Evolutionary conservation across 2,113 vertebrate species (phyloP).

Genomic region (Silurus asotus): DNA sequence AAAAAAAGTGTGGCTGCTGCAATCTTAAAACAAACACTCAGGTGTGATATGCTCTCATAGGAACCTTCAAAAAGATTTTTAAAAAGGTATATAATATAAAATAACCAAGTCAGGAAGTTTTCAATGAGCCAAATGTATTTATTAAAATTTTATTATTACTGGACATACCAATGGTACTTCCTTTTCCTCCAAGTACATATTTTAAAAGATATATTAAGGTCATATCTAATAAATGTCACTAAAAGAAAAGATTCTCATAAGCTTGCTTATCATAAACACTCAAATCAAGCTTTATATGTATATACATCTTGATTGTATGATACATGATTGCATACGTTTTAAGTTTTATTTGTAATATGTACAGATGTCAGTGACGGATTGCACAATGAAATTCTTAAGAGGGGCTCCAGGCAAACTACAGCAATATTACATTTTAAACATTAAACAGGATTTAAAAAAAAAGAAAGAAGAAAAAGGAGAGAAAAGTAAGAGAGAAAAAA

Average conservation of each 20-base stretch:
- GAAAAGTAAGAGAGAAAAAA: too few relatives aligned
- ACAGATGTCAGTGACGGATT: too few relatives aligned
- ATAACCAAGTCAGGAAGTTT: neutral
- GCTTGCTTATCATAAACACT: neutral
- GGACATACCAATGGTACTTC: neutral
- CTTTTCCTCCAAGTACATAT: too few relatives aligned
- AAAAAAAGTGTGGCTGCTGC: neutral
- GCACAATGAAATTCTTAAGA: too few relatives aligned
- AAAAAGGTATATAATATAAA: neutral
- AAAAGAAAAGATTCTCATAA: neutral
- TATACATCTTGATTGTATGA: too few relatives aligned
- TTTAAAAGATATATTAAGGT: neutral
- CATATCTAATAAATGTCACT: neutral
- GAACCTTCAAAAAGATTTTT: neutral
- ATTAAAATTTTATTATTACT: neutral
- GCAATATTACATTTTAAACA: too few relatives aligned
- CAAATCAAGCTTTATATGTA: neutral
- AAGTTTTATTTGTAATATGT: too few relatives aligned
- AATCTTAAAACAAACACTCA: slow-evolving; percentile 2
- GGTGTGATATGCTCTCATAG: neutral
- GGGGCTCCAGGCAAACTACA: too few relatives aligned
- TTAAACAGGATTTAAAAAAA: too few relatives aligned
- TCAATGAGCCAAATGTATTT: neutral
- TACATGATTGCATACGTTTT: too few relatives aligned
- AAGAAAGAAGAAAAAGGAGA: too few relatives aligned